Percentiles rank a stretch among this genome's conserved stretches.
Conservation (phyloP, 2,888 invertebrate genomes). For the Callosobruchus maculatus region DNA sequence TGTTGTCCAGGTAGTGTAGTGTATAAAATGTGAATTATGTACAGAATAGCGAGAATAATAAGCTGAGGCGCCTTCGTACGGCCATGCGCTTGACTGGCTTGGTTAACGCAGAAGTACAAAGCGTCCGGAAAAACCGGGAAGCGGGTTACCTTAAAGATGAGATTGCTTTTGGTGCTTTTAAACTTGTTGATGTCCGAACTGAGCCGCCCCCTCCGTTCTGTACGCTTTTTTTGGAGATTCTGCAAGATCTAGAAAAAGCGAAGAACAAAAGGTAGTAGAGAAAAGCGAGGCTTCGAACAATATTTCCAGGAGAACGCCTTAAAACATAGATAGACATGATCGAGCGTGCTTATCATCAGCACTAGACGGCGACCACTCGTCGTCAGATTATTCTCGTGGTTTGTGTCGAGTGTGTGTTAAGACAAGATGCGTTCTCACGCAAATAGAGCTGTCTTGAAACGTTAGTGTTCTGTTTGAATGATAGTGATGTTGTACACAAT, state of each 20-base stretch:
- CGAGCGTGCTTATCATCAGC: constrained; percentile 12
- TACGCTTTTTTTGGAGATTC: constrained; percentile 98
- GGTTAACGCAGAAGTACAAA: constrained; percentile 37
- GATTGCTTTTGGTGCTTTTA: constrained; percentile 95
- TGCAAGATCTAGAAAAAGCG: constrained; percentile 97
- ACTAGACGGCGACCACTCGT: neutral
- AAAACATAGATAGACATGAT: constrained; percentile 16
- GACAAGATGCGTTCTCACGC: neutral
- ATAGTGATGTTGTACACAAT: neutral
- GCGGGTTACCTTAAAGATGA: constrained; percentile 94
- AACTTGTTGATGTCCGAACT: constrained; percentile 91
- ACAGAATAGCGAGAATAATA: constrained; percentile 13
- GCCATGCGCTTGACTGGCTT: constrained; percentile 37
- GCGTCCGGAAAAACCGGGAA: constrained; percentile 48
- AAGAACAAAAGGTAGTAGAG: constrained; percentile 83
- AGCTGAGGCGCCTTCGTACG: constrained; percentile 49
- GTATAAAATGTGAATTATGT: neutral
- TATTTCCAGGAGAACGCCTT: constrained; percentile 46
- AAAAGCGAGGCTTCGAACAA: constrained; percentile 48
- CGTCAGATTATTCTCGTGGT: neutral
- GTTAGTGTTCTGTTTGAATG: neutral
- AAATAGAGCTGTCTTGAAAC: neutral
- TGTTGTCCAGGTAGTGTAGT: neutral
- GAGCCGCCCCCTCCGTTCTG: constrained; percentile 95
- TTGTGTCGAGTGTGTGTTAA: neutral